phyloP scores from a whole-genome alignment of 2,113 vertebrate species.

The Arenaria interpres region DNA sequence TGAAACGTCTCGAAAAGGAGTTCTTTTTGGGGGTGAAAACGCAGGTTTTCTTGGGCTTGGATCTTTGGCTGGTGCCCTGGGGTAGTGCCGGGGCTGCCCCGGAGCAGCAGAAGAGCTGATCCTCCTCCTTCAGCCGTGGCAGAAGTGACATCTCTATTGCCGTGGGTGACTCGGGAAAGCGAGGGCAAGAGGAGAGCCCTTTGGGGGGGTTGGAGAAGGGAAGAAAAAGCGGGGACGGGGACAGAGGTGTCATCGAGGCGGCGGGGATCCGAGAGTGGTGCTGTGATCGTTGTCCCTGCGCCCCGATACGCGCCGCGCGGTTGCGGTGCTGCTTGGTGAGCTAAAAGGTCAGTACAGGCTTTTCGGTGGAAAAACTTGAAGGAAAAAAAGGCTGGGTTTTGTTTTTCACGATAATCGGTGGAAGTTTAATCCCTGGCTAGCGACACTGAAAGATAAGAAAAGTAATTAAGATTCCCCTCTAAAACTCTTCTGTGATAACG shows the following conservation, averaged over 20 bases:
- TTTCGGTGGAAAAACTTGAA: slow-evolving; percentile 49
- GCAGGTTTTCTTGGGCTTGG: not conserved
- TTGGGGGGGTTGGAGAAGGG: not conserved
- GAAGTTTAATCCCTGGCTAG: slow-evolving; percentile 28
- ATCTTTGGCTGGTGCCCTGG: not conserved
- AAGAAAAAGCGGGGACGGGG: not conserved
- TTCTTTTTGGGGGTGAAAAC: not conserved
- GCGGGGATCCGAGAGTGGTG: not conserved
- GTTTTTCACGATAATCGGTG: not conserved
- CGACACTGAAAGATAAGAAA: slow-evolving; percentile 31
- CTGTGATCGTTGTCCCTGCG: not conserved
- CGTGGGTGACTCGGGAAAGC: not conserved
- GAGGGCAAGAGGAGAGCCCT: not conserved
- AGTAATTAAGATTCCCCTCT: slow-evolving; percentile 17
- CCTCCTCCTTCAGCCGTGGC: accelerated
- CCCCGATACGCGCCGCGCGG: accelerated
- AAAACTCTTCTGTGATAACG: not conserved
- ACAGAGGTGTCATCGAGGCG: not conserved
- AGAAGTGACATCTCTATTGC: not conserved
- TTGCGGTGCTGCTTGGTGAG: not conserved
- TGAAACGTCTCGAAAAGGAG: not conserved
- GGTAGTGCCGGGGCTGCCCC: not conserved
- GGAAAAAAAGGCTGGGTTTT: slow-evolving; percentile 38
- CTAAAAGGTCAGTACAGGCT: slow-evolving; percentile 7
- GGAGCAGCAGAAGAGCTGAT: not conserved